phyloP scores from a whole-genome alignment of 1,140 invertebrate genomes.

The Rhynchophorus ferrugineus region DNA sequence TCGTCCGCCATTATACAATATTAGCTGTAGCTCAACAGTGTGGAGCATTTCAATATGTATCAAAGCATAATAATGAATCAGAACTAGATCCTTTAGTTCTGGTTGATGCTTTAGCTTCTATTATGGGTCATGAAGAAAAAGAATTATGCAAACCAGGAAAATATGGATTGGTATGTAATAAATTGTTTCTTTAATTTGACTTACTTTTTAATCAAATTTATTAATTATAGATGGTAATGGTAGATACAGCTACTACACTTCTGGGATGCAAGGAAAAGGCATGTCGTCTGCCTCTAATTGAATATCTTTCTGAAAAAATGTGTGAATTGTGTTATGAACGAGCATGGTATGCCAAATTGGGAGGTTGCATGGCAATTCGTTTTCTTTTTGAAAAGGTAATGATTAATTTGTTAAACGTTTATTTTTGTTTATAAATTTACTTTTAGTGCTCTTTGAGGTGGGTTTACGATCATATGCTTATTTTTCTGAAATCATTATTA shows the following conservation, averaged over 20 bases:
- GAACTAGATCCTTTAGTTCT: constrained; percentile 81
- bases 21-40: constrained; percentile 90
- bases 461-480: constrained; percentile 87
- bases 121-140: constrained; percentile 96
- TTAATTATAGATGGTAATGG: constrained; percentile 53
- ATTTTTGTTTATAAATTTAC: too few species aligned
- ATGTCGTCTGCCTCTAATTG: constrained; percentile 86
- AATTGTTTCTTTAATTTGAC: not conserved
- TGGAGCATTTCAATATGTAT: constrained; percentile 62
- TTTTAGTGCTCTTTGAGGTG: constrained; percentile 79
- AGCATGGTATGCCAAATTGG: constrained; percentile 96
- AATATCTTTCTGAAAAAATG: constrained; percentile 92
- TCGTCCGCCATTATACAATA: constrained; percentile 92
- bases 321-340: constrained; percentile 91
- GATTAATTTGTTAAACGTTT: too few species aligned
- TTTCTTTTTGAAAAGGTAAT: constrained; percentile 75
- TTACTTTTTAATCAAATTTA: constrained; percentile 31
- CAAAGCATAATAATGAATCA: constrained; percentile 38
- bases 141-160: constrained; percentile 91
- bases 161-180: constrained; percentile 58
- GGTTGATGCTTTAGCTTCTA: constrained; percentile 85
- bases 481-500: constrained; percentile 87
- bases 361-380: constrained; percentile 92
- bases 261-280: constrained; percentile 83
- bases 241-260: constrained; percentile 83